Percentiles rank a stretch among this genome's conserved stretches.
Conservation (phyloP, 2,113 vertebrate species). For the Lophius piscatorius region DNA sequence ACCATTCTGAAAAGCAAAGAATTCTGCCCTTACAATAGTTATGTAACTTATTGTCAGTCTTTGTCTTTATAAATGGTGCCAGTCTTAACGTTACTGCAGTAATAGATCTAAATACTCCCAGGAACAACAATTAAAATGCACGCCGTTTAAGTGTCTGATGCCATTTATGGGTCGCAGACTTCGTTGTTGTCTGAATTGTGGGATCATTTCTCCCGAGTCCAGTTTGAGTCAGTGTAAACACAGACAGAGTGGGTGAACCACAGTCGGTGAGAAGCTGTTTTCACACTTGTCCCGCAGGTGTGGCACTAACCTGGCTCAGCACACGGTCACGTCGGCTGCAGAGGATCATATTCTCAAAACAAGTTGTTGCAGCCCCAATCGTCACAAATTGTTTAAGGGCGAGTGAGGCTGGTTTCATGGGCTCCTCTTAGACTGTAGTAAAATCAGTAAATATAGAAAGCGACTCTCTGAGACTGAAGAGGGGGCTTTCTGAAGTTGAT, state of each 20-base stretch:
- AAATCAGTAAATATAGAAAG: slow-evolving; percentile 65
- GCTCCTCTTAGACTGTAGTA: slow-evolving; percentile 54
- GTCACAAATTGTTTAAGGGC: slow-evolving; percentile 50
- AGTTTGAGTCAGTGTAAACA: slow-evolving; percentile 52
- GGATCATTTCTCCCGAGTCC: slow-evolving; percentile 36
- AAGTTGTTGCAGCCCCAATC: slow-evolving; percentile 19
- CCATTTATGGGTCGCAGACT: slow-evolving; percentile 2
- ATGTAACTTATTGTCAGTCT: not conserved
- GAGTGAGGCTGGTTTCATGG: slow-evolving; percentile 38
- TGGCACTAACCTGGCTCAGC: slow-evolving; percentile 7
- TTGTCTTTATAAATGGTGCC: not conserved
- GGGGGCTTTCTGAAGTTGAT: slow-evolving; percentile 56
- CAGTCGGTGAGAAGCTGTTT: slow-evolving; percentile 37
- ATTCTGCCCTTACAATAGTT: not conserved
- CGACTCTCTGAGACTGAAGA: slow-evolving; percentile 4
- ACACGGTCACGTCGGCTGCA: not conserved
- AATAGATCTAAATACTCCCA: slow-evolving; percentile 8
- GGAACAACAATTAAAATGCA: slow-evolving; percentile 1
- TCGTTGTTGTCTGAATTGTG: slow-evolving; percentile 60
- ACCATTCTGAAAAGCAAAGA: not conserved
- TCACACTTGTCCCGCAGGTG: slow-evolving; percentile 48
- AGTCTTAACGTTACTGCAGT: not conserved
- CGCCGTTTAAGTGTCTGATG: slow-evolving; percentile 4
- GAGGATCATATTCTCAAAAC: slow-evolving; percentile 51
- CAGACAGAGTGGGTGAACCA: slow-evolving; percentile 54